Evolutionary conservation across 2,888 invertebrate genomes (phyloP).

Genomic region (Lissocephala sabroskyi): DNA sequence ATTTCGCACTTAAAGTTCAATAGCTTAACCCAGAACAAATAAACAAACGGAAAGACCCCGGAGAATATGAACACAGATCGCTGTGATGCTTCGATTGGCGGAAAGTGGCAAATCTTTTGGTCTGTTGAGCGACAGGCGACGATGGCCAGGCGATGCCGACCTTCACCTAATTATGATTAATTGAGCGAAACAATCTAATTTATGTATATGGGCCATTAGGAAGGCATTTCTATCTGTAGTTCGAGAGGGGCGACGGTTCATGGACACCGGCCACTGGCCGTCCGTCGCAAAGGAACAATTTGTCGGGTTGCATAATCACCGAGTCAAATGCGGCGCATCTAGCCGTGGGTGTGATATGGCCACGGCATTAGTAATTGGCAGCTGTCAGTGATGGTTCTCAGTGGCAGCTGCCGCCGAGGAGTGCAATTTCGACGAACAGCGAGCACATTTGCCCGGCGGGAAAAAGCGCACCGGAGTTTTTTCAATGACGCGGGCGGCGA

Average conservation of each 20-base stretch:
- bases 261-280: too few relatives aligned
- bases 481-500: too few relatives aligned
- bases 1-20: constrained; percentile 52
- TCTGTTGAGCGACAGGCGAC: constrained; percentile 19
- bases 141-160: too few relatives aligned
- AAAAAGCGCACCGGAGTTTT: neutral
- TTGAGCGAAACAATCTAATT: constrained; percentile 8
- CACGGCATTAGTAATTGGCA: constrained; percentile 34
- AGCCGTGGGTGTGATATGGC: neutral
- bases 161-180: constrained; percentile 24
- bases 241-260: too few relatives aligned
- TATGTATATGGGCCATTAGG: too few relatives aligned
- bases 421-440: neutral
- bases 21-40: constrained; percentile 29
- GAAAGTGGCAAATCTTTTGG: constrained; percentile 2
- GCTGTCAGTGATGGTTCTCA: constrained; percentile 32
- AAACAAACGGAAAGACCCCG: constrained; percentile 16
- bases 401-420: constrained; percentile 26
- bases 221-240: too few relatives aligned
- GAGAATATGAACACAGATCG: too few relatives aligned
- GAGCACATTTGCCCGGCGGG: neutral
- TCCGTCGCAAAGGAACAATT: too few relatives aligned
- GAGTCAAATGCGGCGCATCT: constrained; percentile 13
- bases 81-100: too few relatives aligned
- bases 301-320: too few relatives aligned